A percentile compares a stretch with the other conserved stretches of the same genome.
These are phyloP conservation scores for Drosophila rufa DNA, from an alignment of 1,140 invertebrate genomes.

Conservation along the genomic window DNA sequence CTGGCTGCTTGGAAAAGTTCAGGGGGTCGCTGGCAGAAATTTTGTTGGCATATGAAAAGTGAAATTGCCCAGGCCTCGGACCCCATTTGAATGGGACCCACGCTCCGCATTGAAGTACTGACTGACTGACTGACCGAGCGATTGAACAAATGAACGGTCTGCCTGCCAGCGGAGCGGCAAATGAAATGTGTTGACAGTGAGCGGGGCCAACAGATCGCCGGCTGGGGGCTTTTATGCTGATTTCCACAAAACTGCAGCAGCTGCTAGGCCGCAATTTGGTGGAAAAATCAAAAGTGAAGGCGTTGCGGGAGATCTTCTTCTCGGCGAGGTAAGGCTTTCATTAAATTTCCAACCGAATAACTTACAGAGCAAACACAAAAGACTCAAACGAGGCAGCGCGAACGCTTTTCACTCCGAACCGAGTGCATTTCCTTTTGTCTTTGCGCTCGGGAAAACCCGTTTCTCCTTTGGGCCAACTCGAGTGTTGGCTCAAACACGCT, in stretches of 20 bases:
- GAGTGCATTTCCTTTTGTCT: slow-evolving; percentile 50
- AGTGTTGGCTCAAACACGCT: slow-evolving; percentile 4
- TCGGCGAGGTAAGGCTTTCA: slow-evolving; percentile 60
- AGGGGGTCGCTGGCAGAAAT: slow-evolving; percentile 54
- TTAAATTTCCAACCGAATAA: slow-evolving; percentile 53
- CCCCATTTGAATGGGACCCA: slow-evolving; percentile 58
- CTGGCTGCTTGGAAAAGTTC: slow-evolving; percentile 46
- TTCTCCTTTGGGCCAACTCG: slow-evolving; percentile 3
- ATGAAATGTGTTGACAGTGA: slow-evolving; percentile 76
- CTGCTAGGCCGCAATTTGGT: slow-evolving; percentile 60
- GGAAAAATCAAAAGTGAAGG: slow-evolving; percentile 71
- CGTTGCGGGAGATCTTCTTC: slow-evolving; percentile 49
- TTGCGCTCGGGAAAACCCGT: slow-evolving; percentile 60
- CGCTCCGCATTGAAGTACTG: slow-evolving; percentile 32
- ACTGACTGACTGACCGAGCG: slow-evolving; percentile 56
- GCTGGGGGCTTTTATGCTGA: slow-evolving; percentile 61
- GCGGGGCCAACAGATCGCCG: slow-evolving; percentile 7
- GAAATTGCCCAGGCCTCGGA: slow-evolving; percentile 45
- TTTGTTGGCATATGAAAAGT: slow-evolving; percentile 69
- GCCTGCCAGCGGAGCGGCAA: slow-evolving; percentile 40
- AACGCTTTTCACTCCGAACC: slow-evolving; percentile 39
- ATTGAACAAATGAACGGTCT: slow-evolving; percentile 54
- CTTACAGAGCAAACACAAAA: slow-evolving; percentile 58
- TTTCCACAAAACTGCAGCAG: slow-evolving; percentile 40
- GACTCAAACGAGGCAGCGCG: slow-evolving; percentile 33